phyloP scores from a whole-genome alignment of 2,797 vertebrate genomes.

The Apodemus agrarius region DNA sequence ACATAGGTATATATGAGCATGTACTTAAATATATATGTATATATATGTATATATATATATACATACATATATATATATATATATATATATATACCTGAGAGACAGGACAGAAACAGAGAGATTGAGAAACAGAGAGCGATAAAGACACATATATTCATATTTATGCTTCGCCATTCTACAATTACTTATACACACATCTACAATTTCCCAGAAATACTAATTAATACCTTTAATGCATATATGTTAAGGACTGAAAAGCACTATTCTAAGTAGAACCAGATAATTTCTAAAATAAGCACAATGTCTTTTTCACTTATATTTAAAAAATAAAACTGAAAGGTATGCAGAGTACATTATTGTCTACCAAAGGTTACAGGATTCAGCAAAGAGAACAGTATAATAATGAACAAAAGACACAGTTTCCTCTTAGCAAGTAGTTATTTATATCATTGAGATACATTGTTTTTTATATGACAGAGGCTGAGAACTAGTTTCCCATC shows the following conservation, averaged over 20 bases:
- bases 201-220: background rate
- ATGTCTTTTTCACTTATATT: background rate
- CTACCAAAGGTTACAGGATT: background rate
- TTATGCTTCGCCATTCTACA: background rate
- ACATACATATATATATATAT: too few relatives aligned
- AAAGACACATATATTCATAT: background rate
- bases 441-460: background rate
- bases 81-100: background rate
- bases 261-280: background rate
- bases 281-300: background rate
- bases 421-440: background rate
- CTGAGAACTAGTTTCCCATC: background rate
- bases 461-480: background rate
- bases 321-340: background rate
- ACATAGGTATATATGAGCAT: too few relatives aligned
- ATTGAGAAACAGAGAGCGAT: background rate
- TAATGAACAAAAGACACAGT: background rate
- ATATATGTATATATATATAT: too few relatives aligned
- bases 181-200: background rate
- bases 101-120: background rate
- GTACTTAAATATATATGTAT: too few relatives aligned
- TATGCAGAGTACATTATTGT: background rate
- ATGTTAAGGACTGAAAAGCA: too few relatives aligned
- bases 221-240: background rate
- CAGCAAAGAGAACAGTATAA: background rate